A percentile compares a stretch with the other conserved stretches of the same genome.
Evolutionary conservation across 1,140 invertebrate genomes (phyloP).

Genomic region (Heliconius himera): DNA sequence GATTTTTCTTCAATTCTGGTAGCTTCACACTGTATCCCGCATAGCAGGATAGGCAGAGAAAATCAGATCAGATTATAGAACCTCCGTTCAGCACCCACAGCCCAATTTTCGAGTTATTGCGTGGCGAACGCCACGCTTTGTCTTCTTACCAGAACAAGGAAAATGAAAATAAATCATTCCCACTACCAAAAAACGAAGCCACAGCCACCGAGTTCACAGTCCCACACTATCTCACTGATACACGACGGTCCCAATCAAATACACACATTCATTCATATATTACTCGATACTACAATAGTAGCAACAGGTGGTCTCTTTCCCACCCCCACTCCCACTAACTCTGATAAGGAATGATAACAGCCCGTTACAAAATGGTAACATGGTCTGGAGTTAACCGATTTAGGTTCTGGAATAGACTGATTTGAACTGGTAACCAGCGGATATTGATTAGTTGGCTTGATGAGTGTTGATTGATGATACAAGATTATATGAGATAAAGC

Average conservation of each 20-base stretch:
- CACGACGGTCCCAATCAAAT: background rate
- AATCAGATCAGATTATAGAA: background rate
- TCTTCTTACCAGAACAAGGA: too few species aligned
- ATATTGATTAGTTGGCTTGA: constrained; percentile 10
- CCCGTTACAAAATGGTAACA: background rate
- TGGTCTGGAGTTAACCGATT: background rate
- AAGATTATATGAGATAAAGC: constrained; percentile 7
- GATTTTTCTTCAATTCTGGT: too few species aligned
- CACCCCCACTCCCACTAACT: background rate
- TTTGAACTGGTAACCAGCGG: background rate
- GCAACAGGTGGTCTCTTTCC: background rate
- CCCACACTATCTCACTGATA: too few species aligned
- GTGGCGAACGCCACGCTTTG: too few species aligned
- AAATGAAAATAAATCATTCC: too few species aligned
- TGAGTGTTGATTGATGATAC: constrained; percentile 13
- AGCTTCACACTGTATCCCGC: too few species aligned
- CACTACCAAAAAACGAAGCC: too few species aligned
- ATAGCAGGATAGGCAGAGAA: too few species aligned
- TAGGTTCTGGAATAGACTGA: background rate
- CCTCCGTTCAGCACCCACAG: too few species aligned
- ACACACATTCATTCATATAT: background rate
- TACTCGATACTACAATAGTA: background rate
- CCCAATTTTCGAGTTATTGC: too few species aligned
- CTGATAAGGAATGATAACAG: background rate
- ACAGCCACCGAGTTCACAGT: too few species aligned